A percentile compares a stretch with the other conserved stretches of the same genome.
phyloP scores from a whole-genome alignment of 23 tunicate genomes.

The Ascidia mentula region DNA sequence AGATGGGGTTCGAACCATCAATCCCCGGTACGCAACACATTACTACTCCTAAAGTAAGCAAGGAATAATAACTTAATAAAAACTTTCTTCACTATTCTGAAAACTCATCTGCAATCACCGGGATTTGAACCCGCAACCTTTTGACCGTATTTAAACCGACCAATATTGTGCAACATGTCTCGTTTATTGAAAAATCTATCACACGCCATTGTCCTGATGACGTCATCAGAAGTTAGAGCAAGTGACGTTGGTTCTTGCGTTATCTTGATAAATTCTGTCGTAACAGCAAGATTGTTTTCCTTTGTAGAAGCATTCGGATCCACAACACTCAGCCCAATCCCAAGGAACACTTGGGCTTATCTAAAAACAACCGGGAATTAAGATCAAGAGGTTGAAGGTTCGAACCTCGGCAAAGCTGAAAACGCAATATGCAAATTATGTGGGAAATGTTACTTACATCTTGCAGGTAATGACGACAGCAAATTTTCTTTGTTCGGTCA shows the following conservation, averaged over 20 bases:
- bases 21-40: no score
- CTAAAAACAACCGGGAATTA: constrained; percentile 13
- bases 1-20: not conserved
- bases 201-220: not conserved
- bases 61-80: no score
- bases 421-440: not conserved
- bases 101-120: no score
- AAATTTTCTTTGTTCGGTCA: constrained; percentile 47
- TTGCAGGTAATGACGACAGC: constrained; percentile 43
- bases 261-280: constrained; percentile 48
- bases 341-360: constrained; percentile 72
- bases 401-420: not conserved
- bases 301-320: constrained; percentile 47
- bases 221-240: not conserved
- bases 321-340: constrained; percentile 75
- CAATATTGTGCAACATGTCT: no score
- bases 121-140: no score
- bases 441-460: not conserved
- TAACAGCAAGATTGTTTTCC: constrained; percentile 67
- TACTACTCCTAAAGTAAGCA: no score
- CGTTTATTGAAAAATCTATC: not conserved
- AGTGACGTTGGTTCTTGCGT: constrained; percentile 14
- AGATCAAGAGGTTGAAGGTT: not conserved
- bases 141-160: no score
- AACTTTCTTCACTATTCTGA: no score